Conservation (phyloP, 2,888 invertebrate genomes). For the Trachelus iudaicus region DNA sequence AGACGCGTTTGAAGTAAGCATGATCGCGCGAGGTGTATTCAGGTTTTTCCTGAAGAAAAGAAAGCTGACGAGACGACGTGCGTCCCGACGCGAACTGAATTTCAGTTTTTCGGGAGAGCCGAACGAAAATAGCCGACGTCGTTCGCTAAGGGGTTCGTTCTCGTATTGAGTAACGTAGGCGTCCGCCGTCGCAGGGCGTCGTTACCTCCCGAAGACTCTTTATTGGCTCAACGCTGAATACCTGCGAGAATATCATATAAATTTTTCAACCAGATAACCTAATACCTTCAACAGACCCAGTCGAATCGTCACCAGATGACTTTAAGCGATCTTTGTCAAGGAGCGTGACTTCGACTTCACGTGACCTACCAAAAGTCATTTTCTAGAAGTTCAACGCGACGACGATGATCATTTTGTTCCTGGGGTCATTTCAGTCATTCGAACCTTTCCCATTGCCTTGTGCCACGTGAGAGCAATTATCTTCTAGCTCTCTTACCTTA, state of each 20-base stretch:
- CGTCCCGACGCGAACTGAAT: constrained; percentile 42
- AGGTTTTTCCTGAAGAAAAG: constrained; percentile 23
- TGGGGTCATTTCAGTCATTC: not conserved
- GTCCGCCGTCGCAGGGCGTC: not conserved
- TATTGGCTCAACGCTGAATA: not conserved
- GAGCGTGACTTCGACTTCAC: not conserved
- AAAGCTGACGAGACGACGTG: constrained; percentile 24
- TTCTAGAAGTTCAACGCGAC: not conserved
- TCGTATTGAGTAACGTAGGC: not conserved
- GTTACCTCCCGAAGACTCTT: not conserved
- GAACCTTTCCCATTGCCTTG: not conserved
- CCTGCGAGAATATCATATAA: not conserved
- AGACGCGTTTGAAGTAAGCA: not conserved
- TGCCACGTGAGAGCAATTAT: not conserved
- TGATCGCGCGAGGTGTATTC: constrained; percentile 33
- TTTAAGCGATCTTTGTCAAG: not conserved
- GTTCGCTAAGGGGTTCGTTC: constrained; percentile 22
- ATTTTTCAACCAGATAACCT: not conserved
- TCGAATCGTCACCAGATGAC: not conserved
- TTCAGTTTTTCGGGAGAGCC: constrained; percentile 39
- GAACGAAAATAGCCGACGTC: constrained; percentile 42
- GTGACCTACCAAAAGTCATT: not conserved
- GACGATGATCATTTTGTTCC: not conserved
- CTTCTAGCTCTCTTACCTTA: not conserved
- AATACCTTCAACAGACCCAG: not conserved